Conservation (phyloP, 2,113 vertebrate genomes). For the Furnarius figulus region DNA sequence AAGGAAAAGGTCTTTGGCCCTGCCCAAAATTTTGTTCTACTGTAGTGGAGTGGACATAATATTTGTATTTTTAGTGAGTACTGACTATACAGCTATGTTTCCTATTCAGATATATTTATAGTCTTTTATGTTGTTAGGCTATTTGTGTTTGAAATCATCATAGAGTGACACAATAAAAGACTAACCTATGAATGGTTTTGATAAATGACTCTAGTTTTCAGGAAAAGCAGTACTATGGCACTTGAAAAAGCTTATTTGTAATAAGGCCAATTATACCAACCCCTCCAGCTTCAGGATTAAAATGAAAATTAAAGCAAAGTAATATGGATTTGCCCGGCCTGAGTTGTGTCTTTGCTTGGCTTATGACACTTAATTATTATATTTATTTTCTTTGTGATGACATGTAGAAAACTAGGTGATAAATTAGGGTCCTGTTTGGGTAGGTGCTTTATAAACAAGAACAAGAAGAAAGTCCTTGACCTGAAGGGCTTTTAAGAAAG, state of each 20-base stretch:
- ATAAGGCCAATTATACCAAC: neutral
- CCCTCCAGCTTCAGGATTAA: neutral
- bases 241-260: neutral
- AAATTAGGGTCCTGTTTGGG: neutral
- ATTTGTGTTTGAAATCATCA: neutral
- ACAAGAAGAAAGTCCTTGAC: neutral
- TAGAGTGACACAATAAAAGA: neutral
- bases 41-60: accelerated
- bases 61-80: neutral
- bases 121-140: neutral
- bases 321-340: neutral
- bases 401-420: neutral
- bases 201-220: neutral
- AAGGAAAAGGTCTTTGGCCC: neutral
- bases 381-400: neutral
- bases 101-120: neutral
- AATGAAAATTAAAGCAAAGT: neutral
- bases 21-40: neutral
- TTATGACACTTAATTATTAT: neutral
- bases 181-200: neutral
- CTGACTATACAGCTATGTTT: neutral
- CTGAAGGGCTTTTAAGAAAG: neutral
- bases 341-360: neutral
- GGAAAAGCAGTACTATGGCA: neutral
- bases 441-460: neutral